Base-by-base conservation (phyloP, 2,113 vertebrate species). In the Bambusicola thoracicus region DNA sequence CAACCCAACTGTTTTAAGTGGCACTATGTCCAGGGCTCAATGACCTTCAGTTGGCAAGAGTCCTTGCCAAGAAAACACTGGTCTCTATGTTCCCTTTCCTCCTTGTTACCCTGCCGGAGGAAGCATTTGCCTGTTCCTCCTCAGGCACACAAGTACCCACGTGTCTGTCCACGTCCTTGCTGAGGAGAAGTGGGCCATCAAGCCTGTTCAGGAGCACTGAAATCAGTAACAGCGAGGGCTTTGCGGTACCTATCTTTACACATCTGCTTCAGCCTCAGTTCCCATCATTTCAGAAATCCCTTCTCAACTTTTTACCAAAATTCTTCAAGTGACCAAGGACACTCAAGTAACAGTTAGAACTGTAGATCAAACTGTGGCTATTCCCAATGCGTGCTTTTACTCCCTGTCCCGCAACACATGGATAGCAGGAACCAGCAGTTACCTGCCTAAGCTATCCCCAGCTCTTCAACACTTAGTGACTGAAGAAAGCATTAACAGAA, bases 391-490 rank as follows among this genome's bases (percentile, higher is more conserved):
- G 18, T 86, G 36, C 41, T 74, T 32, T 78, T 58, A 70, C 32
- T 41, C 11, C 1, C 24, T 62, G 43, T 56, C 25, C 19, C 13
- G 55, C 58, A 85, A 38, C 38, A 46, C 0, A 0, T 3, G 7
- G 13, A 48, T 3, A 68, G 51, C 2, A 4, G 36, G 69, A 44
- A 68, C 73, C 41, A 43, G 27, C 12, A 61, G 72, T 9, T 53
- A 83, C 24, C 29, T 13, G 14, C 11, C 40, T 62, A 44, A 87
- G 85, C 30, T 41, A 24, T 3, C 68, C 9, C 15, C 13, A 25
- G n/a, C 25, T 84, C 48, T 80, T 87, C 36, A 80, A 38, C 11
- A 72, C 14, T 67, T 78, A 36, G 29, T 10, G 46, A 17, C 2
- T 16, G 25, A 84, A 59, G 22, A 24, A 82, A 68, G 51, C 44